Evolutionary conservation across 2,888 invertebrate genomes (phyloP).

Genomic region (Himalopsyche tibetana): DNA sequence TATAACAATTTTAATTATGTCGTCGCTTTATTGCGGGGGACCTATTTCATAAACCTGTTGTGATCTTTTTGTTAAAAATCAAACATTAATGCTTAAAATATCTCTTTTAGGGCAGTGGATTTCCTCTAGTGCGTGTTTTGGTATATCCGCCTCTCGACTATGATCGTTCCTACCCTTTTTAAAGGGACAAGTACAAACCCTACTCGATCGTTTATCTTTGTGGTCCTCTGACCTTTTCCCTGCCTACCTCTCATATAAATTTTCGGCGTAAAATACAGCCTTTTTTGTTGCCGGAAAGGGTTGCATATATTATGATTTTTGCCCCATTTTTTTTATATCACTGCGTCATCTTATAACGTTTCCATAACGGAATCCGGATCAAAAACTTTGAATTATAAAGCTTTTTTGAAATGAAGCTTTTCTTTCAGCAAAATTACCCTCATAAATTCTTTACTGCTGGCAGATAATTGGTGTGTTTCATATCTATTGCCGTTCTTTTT

Average conservation of each 20-base stretch:
- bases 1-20: no score
- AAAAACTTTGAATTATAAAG: constrained; percentile 2
- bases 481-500: no score
- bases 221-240: constrained; percentile 60
- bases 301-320: constrained; percentile 54
- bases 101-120: constrained; percentile 16
- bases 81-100: constrained; percentile 28
- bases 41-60: no score
- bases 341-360: constrained; percentile 36
- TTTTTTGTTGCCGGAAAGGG: constrained; percentile 55
- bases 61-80: constrained; percentile 1
- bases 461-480: no score
- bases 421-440: background rate
- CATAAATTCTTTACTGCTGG: no score
- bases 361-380: constrained; percentile 8
- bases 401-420: background rate
- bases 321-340: constrained; percentile 26
- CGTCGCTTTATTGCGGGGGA: no score
- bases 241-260: constrained; percentile 61
- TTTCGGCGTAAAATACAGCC: constrained; percentile 58
- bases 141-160: constrained; percentile 26
- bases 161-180: constrained; percentile 30
- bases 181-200: constrained; percentile 36
- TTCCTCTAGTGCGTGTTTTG: constrained; percentile 34
- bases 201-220: constrained; percentile 58